A percentile compares a stretch with the other conserved stretches of the same genome.
These are phyloP conservation scores for Vollenhovia emeryi DNA, from an alignment of 1,140 invertebrate species.

Conservation along the genomic window DNA sequence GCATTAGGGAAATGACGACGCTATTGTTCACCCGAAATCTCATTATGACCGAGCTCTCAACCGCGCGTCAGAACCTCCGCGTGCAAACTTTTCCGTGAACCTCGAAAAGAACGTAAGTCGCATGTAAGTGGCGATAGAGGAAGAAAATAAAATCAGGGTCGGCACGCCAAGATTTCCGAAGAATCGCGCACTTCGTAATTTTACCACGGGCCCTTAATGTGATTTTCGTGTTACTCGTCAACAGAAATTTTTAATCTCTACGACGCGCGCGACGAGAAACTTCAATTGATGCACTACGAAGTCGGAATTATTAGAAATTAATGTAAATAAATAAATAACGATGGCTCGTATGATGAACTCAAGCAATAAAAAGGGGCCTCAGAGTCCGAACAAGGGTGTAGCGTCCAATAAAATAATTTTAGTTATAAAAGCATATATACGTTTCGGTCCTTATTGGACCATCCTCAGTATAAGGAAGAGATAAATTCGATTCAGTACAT, in stretches of 20 bases:
- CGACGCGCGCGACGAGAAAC: neutral
- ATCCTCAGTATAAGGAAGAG: too few species aligned
- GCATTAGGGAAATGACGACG: constrained; percentile 80
- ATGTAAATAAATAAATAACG: too few species aligned
- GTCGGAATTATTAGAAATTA: neutral
- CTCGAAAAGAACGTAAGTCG: constrained; percentile 56
- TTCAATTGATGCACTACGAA: neutral
- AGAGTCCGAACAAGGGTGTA: too few species aligned
- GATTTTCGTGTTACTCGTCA: constrained; percentile 57
- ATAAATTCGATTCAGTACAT: too few species aligned
- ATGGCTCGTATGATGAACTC: too few species aligned
- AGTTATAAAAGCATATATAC: too few species aligned
- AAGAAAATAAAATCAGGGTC: constrained; percentile 6
- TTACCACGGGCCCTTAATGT: constrained; percentile 38
- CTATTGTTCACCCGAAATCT: constrained; percentile 80
- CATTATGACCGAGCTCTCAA: constrained; percentile 71
- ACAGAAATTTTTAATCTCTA: constrained; percentile 27
- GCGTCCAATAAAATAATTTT: too few species aligned
- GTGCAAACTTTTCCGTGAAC: constrained; percentile 67
- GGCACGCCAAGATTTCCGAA: constrained; percentile 55
- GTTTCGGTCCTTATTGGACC: too few species aligned
- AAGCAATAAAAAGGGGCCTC: too few species aligned
- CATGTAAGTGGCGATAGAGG: neutral
- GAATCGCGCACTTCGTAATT: constrained; percentile 43
- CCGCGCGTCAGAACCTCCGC: constrained; percentile 61